Conservation (phyloP, 1,140 invertebrate genomes). For the Solenopsis invicta region DNA sequence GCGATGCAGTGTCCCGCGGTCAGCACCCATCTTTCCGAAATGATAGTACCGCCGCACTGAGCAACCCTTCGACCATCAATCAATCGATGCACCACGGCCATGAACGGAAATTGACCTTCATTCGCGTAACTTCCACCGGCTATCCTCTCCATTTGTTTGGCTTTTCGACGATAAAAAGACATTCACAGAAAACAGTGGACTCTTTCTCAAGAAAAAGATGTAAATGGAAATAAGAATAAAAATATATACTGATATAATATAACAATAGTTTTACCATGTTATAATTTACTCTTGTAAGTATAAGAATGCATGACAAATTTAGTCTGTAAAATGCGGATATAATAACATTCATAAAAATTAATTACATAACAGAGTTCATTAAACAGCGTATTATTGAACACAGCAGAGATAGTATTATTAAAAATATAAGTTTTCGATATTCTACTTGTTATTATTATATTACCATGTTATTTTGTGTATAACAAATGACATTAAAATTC, state of each 20-base stretch:
- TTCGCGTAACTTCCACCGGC: slow-evolving; percentile 61
- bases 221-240: background rate
- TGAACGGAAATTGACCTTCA: slow-evolving; percentile 72
- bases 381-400: no score
- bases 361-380: background rate
- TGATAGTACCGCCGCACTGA: slow-evolving; percentile 70
- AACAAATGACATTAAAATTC: background rate
- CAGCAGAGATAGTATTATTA: background rate
- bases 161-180: slow-evolving; percentile 37
- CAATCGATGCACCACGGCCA: slow-evolving; percentile 72
- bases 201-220: background rate
- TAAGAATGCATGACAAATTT: background rate
- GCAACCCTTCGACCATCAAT: slow-evolving; percentile 14
- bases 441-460: background rate
- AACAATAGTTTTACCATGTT: background rate
- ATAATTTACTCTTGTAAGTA: background rate
- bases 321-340: background rate
- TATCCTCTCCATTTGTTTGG: slow-evolving; percentile 53
- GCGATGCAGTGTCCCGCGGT: slow-evolving; percentile 72
- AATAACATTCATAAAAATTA: background rate
- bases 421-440: background rate
- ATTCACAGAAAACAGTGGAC: background rate
- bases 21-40: slow-evolving; percentile 70
- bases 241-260: background rate
- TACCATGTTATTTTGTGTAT: background rate